Base-by-base conservation (phyloP, 1,140 invertebrate species). In the Atopsyche davidsoni region DNA sequence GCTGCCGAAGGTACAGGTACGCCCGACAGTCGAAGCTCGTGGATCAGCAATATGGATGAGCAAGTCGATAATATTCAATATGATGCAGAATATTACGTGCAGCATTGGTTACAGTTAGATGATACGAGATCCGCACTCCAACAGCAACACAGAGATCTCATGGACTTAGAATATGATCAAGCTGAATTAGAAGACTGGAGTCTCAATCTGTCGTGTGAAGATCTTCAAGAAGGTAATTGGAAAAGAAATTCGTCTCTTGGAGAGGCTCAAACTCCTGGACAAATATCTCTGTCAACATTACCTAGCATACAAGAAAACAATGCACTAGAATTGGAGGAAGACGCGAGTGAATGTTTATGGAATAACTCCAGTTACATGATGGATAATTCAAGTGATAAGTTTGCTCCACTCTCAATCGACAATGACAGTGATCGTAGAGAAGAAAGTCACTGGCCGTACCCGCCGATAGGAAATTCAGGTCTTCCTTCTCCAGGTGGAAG, bases 171-270 rank as follows among this genome's bases (percentile, higher is more conserved):
- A 62, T 86, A 86, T 59, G 83, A 86, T 61, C 75, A 79, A 55
- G 79, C 83, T 3, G 85, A 87, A 65, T 64, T 87, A 42, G 85
- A 87, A 69, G 85, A 87, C 61, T 87, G 85, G 85, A 86, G 81
- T 62, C 76, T 87, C 63, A 81, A 80, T 28, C 61, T 85, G 28
- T 85, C 83, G 2, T 80, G 74, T 48, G 82, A 85, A 61, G 81
- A 85, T 64, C 64, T 82, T 40, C 70, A 70, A 55, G 74, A 78
- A 53, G 70, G 44, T 41, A 36, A 56, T 54, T 69, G 67, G 64
- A 69, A 67, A 51, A 64, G 77, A 47, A 66, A 69, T 44, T 72
- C 70, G 4, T 65, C 68, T 19, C 72, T 71, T 31, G 67, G 65
- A 22, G 72, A 69, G 58, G 69, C 72, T 23, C 66, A 67, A 1